Percentiles rank a stretch among this genome's conserved stretches.
Evolutionary conservation across 2,113 vertebrate genomes (phyloP).

Genomic region (Vireo altiloquus): DNA sequence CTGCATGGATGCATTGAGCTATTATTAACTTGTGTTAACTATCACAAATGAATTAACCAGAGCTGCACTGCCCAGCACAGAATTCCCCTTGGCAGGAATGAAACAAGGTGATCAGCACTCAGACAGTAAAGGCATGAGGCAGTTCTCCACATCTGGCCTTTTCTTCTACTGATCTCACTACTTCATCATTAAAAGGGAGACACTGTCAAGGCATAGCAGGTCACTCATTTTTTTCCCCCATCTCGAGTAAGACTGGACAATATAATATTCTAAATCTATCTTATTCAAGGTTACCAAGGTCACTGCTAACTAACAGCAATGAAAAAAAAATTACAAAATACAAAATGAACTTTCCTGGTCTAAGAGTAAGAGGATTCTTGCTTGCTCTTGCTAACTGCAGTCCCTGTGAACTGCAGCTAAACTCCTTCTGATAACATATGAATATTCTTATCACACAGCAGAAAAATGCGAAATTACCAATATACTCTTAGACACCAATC

Average conservation of each 20-base stretch:
- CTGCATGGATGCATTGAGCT: background rate
- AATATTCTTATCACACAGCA: background rate
- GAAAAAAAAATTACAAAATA: background rate
- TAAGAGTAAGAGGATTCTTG: background rate
- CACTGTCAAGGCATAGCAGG: background rate
- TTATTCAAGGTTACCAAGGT: background rate
- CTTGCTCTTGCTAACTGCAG: background rate
- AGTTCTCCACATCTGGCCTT: background rate
- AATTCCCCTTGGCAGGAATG: background rate
- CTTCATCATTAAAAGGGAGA: background rate
- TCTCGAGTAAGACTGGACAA: background rate
- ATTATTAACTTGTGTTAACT: constrained; percentile 34
- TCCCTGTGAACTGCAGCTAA: background rate
- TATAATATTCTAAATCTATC: background rate
- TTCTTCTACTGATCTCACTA: background rate
- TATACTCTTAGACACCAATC: background rate
- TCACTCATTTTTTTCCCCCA: background rate
- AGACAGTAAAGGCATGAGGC: background rate
- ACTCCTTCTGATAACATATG: background rate
- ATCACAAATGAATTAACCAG: background rate
- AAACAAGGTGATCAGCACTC: background rate
- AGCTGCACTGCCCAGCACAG: background rate
- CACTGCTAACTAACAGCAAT: background rate
- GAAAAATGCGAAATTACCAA: background rate
- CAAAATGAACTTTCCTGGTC: background rate